These are phyloP conservation scores for Oncorhynchus mykiss DNA, from an alignment of 2,113 vertebrate genomes.

Conservation along the genomic window DNA sequence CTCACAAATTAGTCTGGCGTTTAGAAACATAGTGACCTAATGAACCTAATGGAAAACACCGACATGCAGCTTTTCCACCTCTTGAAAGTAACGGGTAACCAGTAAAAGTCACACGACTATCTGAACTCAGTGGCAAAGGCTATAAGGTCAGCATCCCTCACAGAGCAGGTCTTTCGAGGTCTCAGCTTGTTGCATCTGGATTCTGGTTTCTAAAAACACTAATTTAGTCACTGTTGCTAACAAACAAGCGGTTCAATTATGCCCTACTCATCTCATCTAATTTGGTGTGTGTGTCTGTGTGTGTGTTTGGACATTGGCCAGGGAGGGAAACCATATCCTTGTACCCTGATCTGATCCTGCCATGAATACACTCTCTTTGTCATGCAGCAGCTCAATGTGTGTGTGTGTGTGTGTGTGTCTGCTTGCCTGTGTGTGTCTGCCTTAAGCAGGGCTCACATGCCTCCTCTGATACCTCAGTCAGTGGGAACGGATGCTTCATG, in stretches of 20 bases:
- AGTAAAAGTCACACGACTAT: neutral
- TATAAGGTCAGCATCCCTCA: neutral
- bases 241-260: slow-evolving; percentile 30
- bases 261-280: slow-evolving; percentile 34
- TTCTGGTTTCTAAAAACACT: slow-evolving; percentile 12
- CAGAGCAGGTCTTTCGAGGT: neutral
- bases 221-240: slow-evolving; percentile 22
- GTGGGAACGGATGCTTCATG: slow-evolving; percentile 57
- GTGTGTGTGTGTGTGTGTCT: no score
- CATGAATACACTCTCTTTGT: slow-evolving; percentile 67
- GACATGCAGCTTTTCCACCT: neutral
- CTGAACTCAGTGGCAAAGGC: slow-evolving; percentile 5
- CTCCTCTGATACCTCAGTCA: slow-evolving; percentile 58
- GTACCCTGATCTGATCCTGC: slow-evolving; percentile 68
- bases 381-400: slow-evolving; percentile 27
- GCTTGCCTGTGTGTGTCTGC: slow-evolving; percentile 7
- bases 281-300: neutral
- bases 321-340: slow-evolving; percentile 54
- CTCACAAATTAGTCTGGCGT: neutral
- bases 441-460: slow-evolving; percentile 46
- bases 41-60: neutral
- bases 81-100: slow-evolving; percentile 9
- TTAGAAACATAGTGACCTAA: neutral
- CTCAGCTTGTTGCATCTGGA: neutral
- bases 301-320: slow-evolving; percentile 12